Base-by-base conservation (phyloP, 2,797 vertebrate species). In the Linurgus olivaceus region DNA sequence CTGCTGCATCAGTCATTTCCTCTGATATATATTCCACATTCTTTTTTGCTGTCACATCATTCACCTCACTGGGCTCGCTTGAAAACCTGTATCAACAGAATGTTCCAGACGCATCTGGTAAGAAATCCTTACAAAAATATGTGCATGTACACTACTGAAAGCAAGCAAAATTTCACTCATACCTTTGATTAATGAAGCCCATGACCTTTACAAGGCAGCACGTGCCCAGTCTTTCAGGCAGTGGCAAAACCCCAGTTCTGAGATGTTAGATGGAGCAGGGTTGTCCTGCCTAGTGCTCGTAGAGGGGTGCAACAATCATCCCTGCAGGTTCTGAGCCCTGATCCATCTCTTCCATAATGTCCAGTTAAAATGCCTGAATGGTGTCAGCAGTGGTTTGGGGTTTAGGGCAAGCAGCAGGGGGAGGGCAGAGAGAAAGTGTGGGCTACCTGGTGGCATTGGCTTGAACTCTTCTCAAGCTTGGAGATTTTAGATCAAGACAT, bases 1-100 rank as follows among this genome's bases (percentile, higher is more conserved):
- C 65, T 91, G 19, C 90, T 91, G 37, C 59, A 90, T 96, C 86
- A 84, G 17, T 92, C 96, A 86, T 77, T 93, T 86, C 35, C n/a
- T 80, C 29, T 95, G 86, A 82, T 47, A 86, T 76, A 61, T 77
- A 59, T 77, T 75, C 67, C 29, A 9, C 63, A 44, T 94, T 93
- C n/a, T 91, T 67, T 67, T 92, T 92, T 96, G 73, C 87, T 93
- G 85, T 57, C 89, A 92, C 33, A 37, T 90, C 72, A 44, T 48
- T 94, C 94, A 45, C 59, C 48, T 92, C 47, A 25, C 84, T 48
- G 77, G 67, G 59, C 83, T 89, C 12, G 31, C 45, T 88, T 68
- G 65, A 57, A 87, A 58, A 82, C 48, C 42, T 76, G 23, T n/a
- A 38, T 96, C 86, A 96, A 42, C 78, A 71, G 47, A 31, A 44